Percentiles rank a stretch among this genome's conserved stretches.
Evolutionary conservation across 37 sponge, comb jelly and placozoan species (phyloP).

Genomic region (Chondrosia reniformis): DNA sequence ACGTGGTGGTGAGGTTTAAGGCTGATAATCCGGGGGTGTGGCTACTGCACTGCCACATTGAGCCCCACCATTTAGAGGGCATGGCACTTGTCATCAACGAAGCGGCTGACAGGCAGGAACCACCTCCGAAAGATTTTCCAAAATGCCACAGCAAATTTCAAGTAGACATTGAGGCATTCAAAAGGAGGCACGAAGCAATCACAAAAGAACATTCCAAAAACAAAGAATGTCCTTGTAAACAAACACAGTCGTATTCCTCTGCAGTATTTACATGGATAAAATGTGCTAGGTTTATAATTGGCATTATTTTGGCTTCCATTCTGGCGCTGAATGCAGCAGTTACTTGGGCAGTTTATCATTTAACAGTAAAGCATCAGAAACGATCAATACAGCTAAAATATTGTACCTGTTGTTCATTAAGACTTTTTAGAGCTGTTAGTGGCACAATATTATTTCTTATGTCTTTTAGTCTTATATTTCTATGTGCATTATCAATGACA

Average conservation of each 20-base stretch:
- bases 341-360: background rate
- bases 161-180: background rate
- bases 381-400: no score
- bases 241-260: background rate
- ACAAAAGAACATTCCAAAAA: background rate
- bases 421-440: no score
- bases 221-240: background rate
- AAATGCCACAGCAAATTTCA: background rate
- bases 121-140: slow-evolving; percentile 6
- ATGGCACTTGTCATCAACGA: slow-evolving; percentile 74
- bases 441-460: no score
- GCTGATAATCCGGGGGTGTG: slow-evolving; percentile 90
- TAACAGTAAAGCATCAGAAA: background rate
- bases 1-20: slow-evolving; percentile 64
- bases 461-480: no score
- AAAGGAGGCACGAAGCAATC: background rate
- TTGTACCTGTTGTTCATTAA: no score
- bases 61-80: slow-evolving; percentile 71
- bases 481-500: no score
- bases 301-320: background rate
- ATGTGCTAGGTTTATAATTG: slow-evolving; percentile 2
- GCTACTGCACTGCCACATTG: slow-evolving; percentile 93
- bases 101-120: background rate
- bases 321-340: background rate
- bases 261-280: background rate